Percentiles rank a stretch among this genome's conserved stretches.
phyloP scores from a whole-genome alignment of 2,888 invertebrate species.

The Hartigia nigra region DNA sequence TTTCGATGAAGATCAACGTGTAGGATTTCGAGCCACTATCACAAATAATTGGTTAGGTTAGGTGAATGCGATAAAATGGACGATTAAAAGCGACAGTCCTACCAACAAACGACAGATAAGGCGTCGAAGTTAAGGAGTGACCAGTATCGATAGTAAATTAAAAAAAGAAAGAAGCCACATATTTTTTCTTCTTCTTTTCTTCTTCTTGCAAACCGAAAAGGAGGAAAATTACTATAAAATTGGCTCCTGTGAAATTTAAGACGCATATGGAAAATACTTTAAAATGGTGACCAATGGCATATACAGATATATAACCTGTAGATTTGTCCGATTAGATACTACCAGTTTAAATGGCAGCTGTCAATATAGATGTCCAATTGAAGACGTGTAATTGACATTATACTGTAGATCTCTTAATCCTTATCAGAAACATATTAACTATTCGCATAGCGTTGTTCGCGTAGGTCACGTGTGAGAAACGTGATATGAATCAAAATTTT shows the following conservation, averaged over 20 bases:
- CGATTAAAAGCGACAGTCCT: not conserved
- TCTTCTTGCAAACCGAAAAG: too few species aligned
- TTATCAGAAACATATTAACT: not conserved
- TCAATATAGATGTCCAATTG: not conserved
- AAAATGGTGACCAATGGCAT: not conserved
- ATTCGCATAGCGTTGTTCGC: not conserved
- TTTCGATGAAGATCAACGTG: not conserved
- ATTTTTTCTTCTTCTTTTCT: too few species aligned
- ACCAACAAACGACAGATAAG: not conserved
- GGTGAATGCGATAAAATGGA: not conserved
- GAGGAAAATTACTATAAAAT: not conserved
- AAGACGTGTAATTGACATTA: not conserved
- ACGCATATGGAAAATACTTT: not conserved
- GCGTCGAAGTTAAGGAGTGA: not conserved
- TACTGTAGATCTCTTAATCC: not conserved
- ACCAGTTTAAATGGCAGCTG: not conserved
- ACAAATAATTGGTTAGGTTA: not conserved
- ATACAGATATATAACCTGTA: not conserved
- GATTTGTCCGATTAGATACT: not conserved
- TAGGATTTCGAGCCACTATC: not conserved
- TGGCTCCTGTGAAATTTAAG: not conserved
- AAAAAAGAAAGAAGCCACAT: too few species aligned
- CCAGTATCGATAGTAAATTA: not conserved
- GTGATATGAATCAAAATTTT: conserved; percentile 18
- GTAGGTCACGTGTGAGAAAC: conserved; percentile 41